phyloP scores from a whole-genome alignment of 2,797 vertebrate species.

The Bovichtus diacanthus region DNA sequence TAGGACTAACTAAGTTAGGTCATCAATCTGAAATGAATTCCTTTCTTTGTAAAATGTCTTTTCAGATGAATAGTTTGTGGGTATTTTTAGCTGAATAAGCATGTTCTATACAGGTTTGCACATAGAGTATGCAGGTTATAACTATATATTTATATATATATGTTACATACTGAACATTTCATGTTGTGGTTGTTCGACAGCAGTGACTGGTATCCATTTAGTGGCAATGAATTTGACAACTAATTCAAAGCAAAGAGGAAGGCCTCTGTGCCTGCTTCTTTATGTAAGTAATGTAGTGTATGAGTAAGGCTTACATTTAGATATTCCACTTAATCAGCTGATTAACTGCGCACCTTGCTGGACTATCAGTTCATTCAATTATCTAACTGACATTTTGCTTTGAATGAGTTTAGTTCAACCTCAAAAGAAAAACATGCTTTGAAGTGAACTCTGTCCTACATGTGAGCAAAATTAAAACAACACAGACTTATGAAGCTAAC shows the following conservation, averaged over 20 bases:
- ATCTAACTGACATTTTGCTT: neutral
- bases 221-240: conserved; percentile 30
- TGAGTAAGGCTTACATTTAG: neutral
- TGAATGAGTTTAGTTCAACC: neutral
- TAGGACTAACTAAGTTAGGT: neutral
- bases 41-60: neutral
- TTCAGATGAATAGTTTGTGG: neutral
- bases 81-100: neutral
- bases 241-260: conserved; percentile 22
- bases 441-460: conserved; percentile 8
- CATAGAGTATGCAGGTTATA: neutral
- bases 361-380: neutral
- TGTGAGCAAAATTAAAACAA: conserved; percentile 23
- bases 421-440: neutral
- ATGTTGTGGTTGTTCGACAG: neutral
- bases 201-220: conserved; percentile 27
- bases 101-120: neutral
- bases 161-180: conserved; percentile 2
- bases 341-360: neutral
- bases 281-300: neutral
- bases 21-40: neutral
- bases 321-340: conserved; percentile 14
- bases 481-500: conserved; percentile 16
- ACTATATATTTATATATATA: neutral
- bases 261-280: neutral